Base-by-base conservation (phyloP, 2,888 invertebrate genomes). In the Coenonympha glycerion region DNA sequence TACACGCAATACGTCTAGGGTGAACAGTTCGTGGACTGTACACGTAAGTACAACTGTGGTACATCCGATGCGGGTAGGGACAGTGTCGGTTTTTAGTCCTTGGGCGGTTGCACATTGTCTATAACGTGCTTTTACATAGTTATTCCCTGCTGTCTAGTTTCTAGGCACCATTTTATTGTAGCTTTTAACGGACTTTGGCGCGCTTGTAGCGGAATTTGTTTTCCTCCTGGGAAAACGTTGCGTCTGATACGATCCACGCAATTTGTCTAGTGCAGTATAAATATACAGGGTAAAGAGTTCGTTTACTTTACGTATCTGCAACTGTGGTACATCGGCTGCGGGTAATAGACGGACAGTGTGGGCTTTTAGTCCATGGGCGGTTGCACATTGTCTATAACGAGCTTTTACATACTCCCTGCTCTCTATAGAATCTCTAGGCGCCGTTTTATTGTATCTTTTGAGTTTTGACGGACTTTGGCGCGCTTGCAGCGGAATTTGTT, bases 21-120 rank as follows among this genome's bases (percentile, higher is more conserved):
- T n/a, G n/a, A n/a, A n/a, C n/a, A n/a, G n/a, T n/a, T n/a, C n/a
- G n/a, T n/a, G n/a, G n/a, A n/a, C n/a, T n/a, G n/a, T n/a, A n/a
- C n/a, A n/a, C n/a, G n/a, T n/a, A n/a, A n/a, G n/a, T n/a, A n/a
- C n/a, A n/a, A n/a, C n/a, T n/a, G n/a, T n/a, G n/a, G n/a, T n/a
- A n/a, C 44, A 33, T 33, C 31, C 16, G n/a, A 13, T 30, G 3
- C 30, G 6, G 6, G 2, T 13, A 13, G 13, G 13, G 9, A 8
- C 15, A 8, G 16, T 9, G 31, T 49, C 6, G 3, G 5, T 15
- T 15, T 6, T 39, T 39, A 22, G 9, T 24, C n/a, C 21, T 45
- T 55, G 52, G 47, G 52, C 57, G 53, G 55, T 57, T 60, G 50
- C 44, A 50, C 55, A 56, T 56, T 57, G 55, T 24, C 24, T 24